Conservation (phyloP, 2,797 vertebrate species). For the Thripadectes ignobilis region DNA sequence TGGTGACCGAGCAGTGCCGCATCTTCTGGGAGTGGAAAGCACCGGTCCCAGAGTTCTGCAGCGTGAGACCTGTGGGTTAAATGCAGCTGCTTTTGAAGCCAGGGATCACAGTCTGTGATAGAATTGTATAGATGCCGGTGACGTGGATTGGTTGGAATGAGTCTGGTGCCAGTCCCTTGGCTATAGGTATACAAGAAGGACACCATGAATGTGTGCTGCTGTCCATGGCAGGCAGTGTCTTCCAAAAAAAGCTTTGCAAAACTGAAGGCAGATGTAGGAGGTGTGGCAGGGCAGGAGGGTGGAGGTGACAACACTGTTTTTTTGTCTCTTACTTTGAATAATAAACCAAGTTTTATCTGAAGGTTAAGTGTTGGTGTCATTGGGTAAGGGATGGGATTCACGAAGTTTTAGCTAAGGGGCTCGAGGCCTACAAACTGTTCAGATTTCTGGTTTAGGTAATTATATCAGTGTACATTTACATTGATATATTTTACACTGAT, state of each 20-base stretch:
- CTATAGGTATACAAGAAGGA: background rate
- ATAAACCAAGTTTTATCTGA: background rate
- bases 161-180: background rate
- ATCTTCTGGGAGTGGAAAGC: background rate
- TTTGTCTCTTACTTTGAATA: background rate
- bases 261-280: background rate
- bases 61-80: background rate
- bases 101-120: background rate
- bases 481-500: background rate
- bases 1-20: constrained; percentile 16
- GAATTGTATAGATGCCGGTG: background rate
- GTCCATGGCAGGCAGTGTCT: background rate
- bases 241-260: background rate
- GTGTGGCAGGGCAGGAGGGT: no score
- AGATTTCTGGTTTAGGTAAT: background rate
- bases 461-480: background rate
- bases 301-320: background rate
- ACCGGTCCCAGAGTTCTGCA: background rate
- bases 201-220: background rate
- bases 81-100: background rate
- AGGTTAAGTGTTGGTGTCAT: background rate
- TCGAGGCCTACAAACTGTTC: background rate
- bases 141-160: background rate
- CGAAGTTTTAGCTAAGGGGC: background rate
- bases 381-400: background rate